Conservation (phyloP, 2,113 vertebrate species). For the Craseonycteris thonglongyai region DNA sequence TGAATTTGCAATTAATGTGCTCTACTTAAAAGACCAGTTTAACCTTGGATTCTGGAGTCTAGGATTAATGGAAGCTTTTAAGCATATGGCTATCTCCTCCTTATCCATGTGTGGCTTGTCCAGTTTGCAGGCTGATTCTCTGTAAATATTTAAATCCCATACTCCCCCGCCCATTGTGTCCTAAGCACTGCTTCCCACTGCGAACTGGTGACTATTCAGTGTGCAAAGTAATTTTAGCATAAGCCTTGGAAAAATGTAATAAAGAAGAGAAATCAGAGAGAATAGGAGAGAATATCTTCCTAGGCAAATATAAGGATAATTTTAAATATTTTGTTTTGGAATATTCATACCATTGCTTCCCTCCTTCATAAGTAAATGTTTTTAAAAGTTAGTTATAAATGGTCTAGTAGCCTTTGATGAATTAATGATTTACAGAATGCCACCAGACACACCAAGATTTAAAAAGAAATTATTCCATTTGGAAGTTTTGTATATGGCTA, state of each 20-base stretch:
- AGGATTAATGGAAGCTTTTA: not conserved
- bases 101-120: not conserved
- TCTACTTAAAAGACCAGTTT: conserved; percentile 5
- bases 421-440: not conserved
- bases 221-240: not conserved
- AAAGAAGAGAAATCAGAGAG: not conserved
- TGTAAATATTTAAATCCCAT: not conserved
- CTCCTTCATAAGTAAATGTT: not conserved
- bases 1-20: conserved; percentile 25
- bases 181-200: not conserved
- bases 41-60: not conserved
- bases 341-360: not conserved
- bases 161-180: not conserved
- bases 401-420: not conserved
- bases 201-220: not conserved
- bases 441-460: not conserved
- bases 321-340: not conserved
- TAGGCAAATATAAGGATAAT: not conserved
- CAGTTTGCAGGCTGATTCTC: not conserved
- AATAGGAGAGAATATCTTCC: not conserved
- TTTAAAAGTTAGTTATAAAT: not conserved
- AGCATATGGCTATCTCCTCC: not conserved
- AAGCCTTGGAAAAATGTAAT: not conserved
- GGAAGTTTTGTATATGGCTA: not conserved
- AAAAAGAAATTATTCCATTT: not conserved